Evolutionary conservation across 2,888 invertebrate species (phyloP), one percentile per base, ranked within the genome.

Genomic region (Microplitis manilae): DNA sequence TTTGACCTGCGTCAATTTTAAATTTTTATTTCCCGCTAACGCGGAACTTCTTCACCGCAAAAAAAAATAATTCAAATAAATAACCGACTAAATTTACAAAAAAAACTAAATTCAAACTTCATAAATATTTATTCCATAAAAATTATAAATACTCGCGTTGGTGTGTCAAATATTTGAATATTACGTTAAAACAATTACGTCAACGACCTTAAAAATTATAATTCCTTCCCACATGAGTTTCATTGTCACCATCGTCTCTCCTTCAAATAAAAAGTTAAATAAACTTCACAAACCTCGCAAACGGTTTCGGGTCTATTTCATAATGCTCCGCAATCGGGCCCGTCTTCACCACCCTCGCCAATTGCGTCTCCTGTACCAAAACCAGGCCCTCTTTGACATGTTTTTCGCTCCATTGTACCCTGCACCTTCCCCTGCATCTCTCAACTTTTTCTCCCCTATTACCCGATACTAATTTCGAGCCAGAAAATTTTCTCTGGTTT

Each of bases 271-370:
- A 69, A 65, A 64, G 30, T 68, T 73, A 15, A 64, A 41, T 38
- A 40, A 7, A 40, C 76, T 1, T 30, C 62, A 71, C 87, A 89
- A 82, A 91, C 92, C 91, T 91, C 69, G 91, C 91, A 81, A 92
- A 91, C 6, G 91, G 91, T 80, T 91, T 90, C 8, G 90, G 88
- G 78, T 92, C 92, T 78, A 92, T 88, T 74, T 90, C 90, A 84
- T 91, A 92, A 83, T 90, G 90, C 79, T 91, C 91, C 59, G 90
- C 86, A 78, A 92, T 91, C n/a, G 91, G 91, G n/a, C 91, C 91
- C 20, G 89, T 90, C 81, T 91, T 91, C 80, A 92, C 90, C 76
- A 91, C 90, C 79, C 90, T 88, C 76, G 90, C 88, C 13, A 91
- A 85, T 77, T 91, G 91, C 0, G 90, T 84, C 79, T 91, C 90